Base-by-base conservation (phyloP, 2,888 invertebrate species). In the Acronicta alni region DNA sequence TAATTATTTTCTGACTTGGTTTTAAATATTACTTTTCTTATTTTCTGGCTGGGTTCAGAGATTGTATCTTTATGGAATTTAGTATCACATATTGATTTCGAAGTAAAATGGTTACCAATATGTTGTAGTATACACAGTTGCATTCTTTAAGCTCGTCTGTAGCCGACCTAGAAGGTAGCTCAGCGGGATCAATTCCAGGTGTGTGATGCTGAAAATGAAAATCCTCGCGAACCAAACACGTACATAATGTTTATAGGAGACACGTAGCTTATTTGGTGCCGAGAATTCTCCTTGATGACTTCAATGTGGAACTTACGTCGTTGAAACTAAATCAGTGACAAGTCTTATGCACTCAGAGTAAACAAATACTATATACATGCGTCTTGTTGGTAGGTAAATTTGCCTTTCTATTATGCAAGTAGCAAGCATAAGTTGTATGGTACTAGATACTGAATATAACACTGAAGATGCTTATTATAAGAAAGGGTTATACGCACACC, bases 211-310 rank as follows among this genome's bases (percentile, higher is more conserved):
- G 17, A 48, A 72, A 72, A 68, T 68, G 68, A 68, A 68, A 68
- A 72, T 49, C 72, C 73, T 58, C 63, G 46, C 12, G 51, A 71
- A 51, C 73, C 41, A 59, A 68, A 67, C 68, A 72, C 68, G 68
- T 68, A 60, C 68, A 38, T 67, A 60, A 67, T 67, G 73, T 68
- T 68, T 60, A 60, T 72, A 68, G 73, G 44, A 47, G 44, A 55
- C 61, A 60, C 61, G 67, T 72, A 60, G 49, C 68, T 67, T 67
- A 72, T 67, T 68, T 55, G 48, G 35, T 55, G 44, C 44, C 43
- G 52, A 64, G 60, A 32, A 32, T 51, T 54, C 26, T 20, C 46
- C 39, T 67, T 67, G 73, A 60, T 49, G 43, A 60, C 26, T 44
- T 16, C 47, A 60, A 67, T 72, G 35, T 39, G 7, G 6, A 35